phyloP scores from a whole-genome alignment of 2,888 invertebrate species.

The Oligia strigilis region DNA sequence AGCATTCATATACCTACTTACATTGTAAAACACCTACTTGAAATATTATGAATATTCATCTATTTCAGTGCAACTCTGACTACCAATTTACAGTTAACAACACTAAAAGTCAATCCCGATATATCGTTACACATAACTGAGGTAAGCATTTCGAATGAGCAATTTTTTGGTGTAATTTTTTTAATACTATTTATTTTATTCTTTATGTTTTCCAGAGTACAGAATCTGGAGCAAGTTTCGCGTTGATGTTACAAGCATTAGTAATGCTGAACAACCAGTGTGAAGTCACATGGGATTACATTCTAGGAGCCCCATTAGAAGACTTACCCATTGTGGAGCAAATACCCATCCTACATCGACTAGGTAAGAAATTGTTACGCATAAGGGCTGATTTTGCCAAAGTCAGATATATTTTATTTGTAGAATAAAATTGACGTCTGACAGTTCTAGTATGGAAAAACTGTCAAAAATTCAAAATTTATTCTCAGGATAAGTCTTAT shows the following conservation, averaged over 20 bases:
- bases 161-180: neutral
- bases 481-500: neutral
- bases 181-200: neutral
- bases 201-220: slow-evolving; percentile 84
- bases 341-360: slow-evolving; percentile 94
- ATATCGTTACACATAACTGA: slow-evolving; percentile 85
- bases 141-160: slow-evolving; percentile 69
- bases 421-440: neutral
- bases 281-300: slow-evolving; percentile 93
- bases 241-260: slow-evolving; percentile 92
- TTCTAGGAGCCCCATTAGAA: slow-evolving; percentile 93
- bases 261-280: slow-evolving; percentile 94
- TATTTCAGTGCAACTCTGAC: slow-evolving; percentile 81
- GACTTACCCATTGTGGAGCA: slow-evolving; percentile 95
- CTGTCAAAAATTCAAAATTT: neutral
- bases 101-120: slow-evolving; percentile 82
- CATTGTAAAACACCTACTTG: neutral
- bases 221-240: slow-evolving; percentile 91
- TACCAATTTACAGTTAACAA: slow-evolving; percentile 81
- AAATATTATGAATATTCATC: neutral
- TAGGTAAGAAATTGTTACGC: slow-evolving; percentile 83
- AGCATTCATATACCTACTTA: neutral
- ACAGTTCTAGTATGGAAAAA: neutral
- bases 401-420: neutral
- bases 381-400: neutral